These are phyloP conservation scores for Polietes domitor DNA, from an alignment of 2,888 invertebrate genomes.

Conservation along the genomic window DNA sequence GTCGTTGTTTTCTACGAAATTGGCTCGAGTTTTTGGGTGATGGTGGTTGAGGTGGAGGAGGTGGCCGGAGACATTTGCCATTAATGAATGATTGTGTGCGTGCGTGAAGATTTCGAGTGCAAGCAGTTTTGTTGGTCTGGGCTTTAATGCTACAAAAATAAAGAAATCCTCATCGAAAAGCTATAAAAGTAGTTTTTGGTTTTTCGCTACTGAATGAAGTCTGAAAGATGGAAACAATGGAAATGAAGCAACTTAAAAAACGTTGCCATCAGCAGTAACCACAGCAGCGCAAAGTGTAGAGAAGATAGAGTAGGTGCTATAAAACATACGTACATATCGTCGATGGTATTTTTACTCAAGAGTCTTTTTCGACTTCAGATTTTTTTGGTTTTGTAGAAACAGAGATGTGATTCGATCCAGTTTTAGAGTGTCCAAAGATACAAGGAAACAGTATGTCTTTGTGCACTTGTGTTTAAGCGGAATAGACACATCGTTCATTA, in stretches of 20 bases:
- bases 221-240: neutral
- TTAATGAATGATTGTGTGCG: slow-evolving; percentile 35
- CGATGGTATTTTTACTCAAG: too few species aligned
- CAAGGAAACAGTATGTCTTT: too few species aligned
- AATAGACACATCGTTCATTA: too few species aligned
- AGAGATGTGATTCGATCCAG: too few species aligned
- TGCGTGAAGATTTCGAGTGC: neutral
- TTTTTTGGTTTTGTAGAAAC: too few species aligned
- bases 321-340: too few species aligned
- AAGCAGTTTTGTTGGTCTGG: neutral
- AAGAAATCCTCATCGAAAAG: neutral
- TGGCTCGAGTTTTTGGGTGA: neutral
- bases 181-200: slow-evolving; percentile 13
- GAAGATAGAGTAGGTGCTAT: too few species aligned
- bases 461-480: too few species aligned
- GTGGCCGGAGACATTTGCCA: neutral
- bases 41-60: too few species aligned
- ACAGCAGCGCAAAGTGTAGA: too few species aligned
- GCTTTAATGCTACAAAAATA: neutral
- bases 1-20: neutral
- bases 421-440: too few species aligned
- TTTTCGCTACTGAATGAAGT: neutral
- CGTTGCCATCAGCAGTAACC: neutral
- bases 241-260: neutral
- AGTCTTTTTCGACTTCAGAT: too few species aligned